Evolutionary conservation across 2,888 invertebrate species (phyloP), one percentile per base, ranked within the genome.

Genomic region (Hololepta plana): DNA sequence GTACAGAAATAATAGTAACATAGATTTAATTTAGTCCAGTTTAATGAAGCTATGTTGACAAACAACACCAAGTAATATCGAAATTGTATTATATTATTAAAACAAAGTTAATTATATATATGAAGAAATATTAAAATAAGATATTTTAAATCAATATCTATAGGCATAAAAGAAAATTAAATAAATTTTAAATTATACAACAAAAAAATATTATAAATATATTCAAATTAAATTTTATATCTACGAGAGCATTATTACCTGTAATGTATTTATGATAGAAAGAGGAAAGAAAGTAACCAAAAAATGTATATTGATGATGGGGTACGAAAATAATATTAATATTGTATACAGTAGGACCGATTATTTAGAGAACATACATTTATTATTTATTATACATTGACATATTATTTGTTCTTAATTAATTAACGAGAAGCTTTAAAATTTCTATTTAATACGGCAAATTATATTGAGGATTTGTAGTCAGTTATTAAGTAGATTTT

Each of bases 141-240:
- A 37, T 38, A 38, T 38, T 39, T 39, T 38, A 39, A 39, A 39
- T 37, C 37, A 40, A 38, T 38, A 39, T 39, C 38, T 39, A 39
- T 40, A 38, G 39, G 36, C 26, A 38, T 37, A 39, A 36, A 40
- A 36, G 23, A 27, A n/a, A n/a, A n/a, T n/a, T n/a, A n/a, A 10
- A 23, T 16, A 24, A 24, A 29, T 38, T 38, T 38, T 34, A 34
- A n/a, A 27, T 24, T 30, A 27, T 27, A 16, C 10, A 23, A 28
- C 11, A 15, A 13, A 26, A 26, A 37, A 31, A 33, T 30, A 29
- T 26, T 24, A 31, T 25, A 27, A 27, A 39, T 39, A 38, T 39
- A 39, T 40, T 38, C 39, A 40, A 38, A 38, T 35, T 38, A 40
- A 38, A 38, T 40, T 40, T 39, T 39, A 39, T 39, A 38, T 38